phyloP scores from a whole-genome alignment of 1,140 invertebrate genomes.

The Amyelois transitella region DNA sequence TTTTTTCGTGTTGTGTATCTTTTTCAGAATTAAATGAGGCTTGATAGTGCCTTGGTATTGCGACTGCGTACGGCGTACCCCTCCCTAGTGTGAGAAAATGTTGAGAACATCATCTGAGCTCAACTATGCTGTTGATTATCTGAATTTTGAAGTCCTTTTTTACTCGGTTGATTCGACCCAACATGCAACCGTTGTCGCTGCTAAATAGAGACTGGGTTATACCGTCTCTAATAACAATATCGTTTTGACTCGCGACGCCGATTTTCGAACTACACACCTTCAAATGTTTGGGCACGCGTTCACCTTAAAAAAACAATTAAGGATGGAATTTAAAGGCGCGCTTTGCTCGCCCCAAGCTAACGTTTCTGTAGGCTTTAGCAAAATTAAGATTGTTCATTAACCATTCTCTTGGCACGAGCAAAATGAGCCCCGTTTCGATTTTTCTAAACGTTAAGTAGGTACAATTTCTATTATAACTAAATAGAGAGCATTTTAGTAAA shows the following conservation, averaged over 20 bases:
- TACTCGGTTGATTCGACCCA: no score
- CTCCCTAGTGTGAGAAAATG: conserved; percentile 21
- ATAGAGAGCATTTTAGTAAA: conserved; percentile 47
- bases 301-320: not conserved
- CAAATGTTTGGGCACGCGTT: conserved; percentile 2
- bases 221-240: not conserved
- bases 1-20: conserved; percentile 66
- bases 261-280: conserved; percentile 1
- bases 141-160: no score
- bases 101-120: not conserved
- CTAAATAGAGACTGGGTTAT: not conserved
- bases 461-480: conserved; percentile 40
- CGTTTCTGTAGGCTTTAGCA: conserved; percentile 4
- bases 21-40: conserved; percentile 38
- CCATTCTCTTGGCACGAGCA: conserved; percentile 3
- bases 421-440: conserved; percentile 14
- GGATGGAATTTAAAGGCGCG: not conserved
- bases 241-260: not conserved
- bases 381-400: not conserved
- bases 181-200: not conserved
- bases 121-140: not conserved
- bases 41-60: conserved; percentile 53
- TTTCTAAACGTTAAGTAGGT: conserved; percentile 52
- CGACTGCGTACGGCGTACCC: conserved; percentile 36
- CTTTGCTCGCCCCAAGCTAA: not conserved